phyloP scores from a whole-genome alignment of 2,113 vertebrate genomes.

The Pterocles burchelli region DNA sequence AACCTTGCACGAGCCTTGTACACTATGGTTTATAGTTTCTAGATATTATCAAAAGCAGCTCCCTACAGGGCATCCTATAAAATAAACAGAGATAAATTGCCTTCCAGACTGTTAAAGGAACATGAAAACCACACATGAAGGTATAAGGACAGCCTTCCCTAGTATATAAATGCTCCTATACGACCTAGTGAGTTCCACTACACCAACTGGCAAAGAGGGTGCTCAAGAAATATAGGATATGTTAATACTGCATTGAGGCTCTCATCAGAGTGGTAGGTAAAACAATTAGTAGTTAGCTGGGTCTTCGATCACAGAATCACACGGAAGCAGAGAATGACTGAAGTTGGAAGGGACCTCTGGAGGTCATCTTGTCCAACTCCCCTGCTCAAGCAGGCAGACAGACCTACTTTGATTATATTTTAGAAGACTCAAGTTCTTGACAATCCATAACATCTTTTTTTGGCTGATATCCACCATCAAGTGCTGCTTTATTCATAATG shows the following conservation, averaged over 20 bases:
- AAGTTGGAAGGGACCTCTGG: neutral
- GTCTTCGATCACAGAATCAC: neutral
- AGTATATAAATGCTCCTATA: neutral
- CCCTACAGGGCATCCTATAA: neutral
- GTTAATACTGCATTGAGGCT: neutral
- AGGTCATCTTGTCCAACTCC: neutral
- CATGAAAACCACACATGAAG: neutral
- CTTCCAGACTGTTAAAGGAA: neutral
- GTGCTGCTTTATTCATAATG: neutral
- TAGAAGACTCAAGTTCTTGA: neutral
- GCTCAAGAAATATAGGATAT: neutral
- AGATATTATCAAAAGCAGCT: slow-evolving; percentile 19
- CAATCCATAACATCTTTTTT: neutral
- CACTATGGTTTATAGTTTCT: neutral
- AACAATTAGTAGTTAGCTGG: neutral
- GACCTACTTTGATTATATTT: neutral
- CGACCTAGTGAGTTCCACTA: neutral
- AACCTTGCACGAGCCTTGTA: neutral
- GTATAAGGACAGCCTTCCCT: neutral
- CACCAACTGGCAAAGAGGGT: neutral
- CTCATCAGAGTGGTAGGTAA: neutral
- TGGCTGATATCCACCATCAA: neutral
- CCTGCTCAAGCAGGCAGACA: neutral
- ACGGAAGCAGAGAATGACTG: neutral
- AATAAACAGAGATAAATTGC: neutral